phyloP scores from a whole-genome alignment of 1,140 invertebrate species.

The Wasmannia auropunctata region DNA sequence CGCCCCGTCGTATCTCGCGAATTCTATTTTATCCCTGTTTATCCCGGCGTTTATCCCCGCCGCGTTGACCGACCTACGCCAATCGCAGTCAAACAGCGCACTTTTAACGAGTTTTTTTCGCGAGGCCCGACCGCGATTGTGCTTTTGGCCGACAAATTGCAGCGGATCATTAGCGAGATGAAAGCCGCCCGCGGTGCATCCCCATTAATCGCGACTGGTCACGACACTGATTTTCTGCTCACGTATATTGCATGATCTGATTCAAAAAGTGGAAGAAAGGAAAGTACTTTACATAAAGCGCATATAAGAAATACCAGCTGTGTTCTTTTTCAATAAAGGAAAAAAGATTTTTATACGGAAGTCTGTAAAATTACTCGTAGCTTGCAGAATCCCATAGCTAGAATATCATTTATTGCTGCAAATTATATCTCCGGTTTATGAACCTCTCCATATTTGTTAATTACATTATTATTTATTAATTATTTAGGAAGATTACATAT shows the following conservation, averaged over 20 bases:
- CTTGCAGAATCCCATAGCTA: too few species aligned
- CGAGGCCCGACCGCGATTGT: conserved; percentile 74
- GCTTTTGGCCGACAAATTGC: conserved; percentile 77
- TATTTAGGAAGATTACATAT: not conserved
- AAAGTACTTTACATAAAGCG: not conserved
- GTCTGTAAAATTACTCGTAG: conserved; percentile 3
- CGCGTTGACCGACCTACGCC: conserved; percentile 1
- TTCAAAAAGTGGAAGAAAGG: not conserved
- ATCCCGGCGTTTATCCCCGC: conserved; percentile 46
- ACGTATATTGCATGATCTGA: not conserved
- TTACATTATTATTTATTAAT: not conserved
- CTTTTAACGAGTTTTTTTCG: conserved; percentile 79
- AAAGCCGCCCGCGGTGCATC: conserved; percentile 39
- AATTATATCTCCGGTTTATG: not conserved
- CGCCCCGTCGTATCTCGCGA: not conserved
- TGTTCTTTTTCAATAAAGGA: not conserved
- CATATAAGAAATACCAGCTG: not conserved
- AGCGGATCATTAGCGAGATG: conserved; percentile 77
- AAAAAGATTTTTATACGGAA: not conserved
- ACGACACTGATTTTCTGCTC: conserved; percentile 23
- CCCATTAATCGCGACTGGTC: conserved; percentile 25
- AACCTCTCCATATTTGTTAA: not conserved
- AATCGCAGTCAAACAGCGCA: conserved; percentile 63
- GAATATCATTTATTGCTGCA: not conserved
- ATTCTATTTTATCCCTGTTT: conserved; percentile 56